Evolutionary conservation across 2,797 vertebrate genomes (phyloP), one percentile per base, ranked within the genome.

Genomic region (Hypotaenidia philippensis): DNA sequence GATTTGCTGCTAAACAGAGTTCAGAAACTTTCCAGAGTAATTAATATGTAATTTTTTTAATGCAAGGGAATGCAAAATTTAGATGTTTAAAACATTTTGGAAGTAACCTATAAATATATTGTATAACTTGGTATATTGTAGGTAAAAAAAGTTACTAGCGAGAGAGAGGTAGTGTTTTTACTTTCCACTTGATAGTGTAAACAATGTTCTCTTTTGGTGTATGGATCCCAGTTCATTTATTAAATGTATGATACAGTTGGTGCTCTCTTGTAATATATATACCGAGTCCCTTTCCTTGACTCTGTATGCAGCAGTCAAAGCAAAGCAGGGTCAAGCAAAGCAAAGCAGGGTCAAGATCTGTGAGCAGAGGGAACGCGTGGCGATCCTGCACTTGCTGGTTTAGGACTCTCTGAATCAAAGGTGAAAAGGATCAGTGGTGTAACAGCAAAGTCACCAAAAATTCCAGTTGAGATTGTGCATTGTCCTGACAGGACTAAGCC

Each of bases 1-100:
- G 99, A 99, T 95, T 96, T 99, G 96, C 98, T 99, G 96, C 98
- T 99, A 96, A 99, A 99, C 97, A 98, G 99, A 98, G 99, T 99
- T 97, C 99, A 99, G 97, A 99, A 99, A 97, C 98, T 99, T 95
- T 99, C 99, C 36, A 97, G 99, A 98, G 99, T 99, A 85, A 99
- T 99, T 97, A 99, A 99, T 97, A 99, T 99, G 99, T 99, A 98
- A 98, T 96, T 68, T 96, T 94, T 96, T 87, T 90, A 94, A 84
- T 32, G 64, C 88, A 90, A 92, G 88, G 47, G 72, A 92, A 93
- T 89, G 92, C 85, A 92, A 83, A 94, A 88, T 88, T 77, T 69
- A 97, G 83, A 89, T 81, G 92, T 95, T 94, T 83, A 93, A 96
- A 95, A 77, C 89, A 74, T 95, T 96, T 96, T 96, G 86, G 89